These are phyloP conservation scores for Cotesia typhae DNA, from an alignment of 1,140 invertebrate species.

Conservation along the genomic window DNA sequence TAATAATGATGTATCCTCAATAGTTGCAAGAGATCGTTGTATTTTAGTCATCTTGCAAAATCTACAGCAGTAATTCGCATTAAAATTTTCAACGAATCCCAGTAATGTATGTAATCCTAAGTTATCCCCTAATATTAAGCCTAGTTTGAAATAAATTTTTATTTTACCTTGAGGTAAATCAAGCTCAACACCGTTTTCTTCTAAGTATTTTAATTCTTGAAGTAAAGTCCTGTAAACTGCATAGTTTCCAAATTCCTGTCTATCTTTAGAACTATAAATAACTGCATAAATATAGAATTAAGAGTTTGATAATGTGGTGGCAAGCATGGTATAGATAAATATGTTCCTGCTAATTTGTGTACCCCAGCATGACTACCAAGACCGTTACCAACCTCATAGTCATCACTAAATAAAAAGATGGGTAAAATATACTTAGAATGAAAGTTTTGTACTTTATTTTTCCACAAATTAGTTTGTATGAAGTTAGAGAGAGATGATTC, in stretches of 20 bases:
- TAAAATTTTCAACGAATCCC: conserved; percentile 11
- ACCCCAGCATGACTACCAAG: conserved; percentile 42
- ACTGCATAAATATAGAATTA: conserved; percentile 40
- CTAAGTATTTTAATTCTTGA: conserved; percentile 36
- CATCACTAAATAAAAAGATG: conserved; percentile 42
- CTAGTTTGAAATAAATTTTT: conserved; percentile 28
- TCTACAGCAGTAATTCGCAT: not conserved
- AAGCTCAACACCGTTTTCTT: conserved; percentile 30
- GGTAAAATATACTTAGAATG: conserved; percentile 34
- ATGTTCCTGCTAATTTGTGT: conserved; percentile 40
- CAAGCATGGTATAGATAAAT: conserved; percentile 42
- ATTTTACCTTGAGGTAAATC: conserved; percentile 1
- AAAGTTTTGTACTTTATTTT: conserved; percentile 14
- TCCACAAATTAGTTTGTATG: conserved; percentile 36
- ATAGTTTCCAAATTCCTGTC: conserved; percentile 38
- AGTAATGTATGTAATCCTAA: not conserved
- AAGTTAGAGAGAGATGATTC: conserved; percentile 37
- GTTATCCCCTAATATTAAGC: not conserved
- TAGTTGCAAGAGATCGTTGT: conserved; percentile 9
- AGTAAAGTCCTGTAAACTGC: conserved; percentile 37
- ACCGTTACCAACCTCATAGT: conserved; percentile 44
- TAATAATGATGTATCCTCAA: conserved; percentile 5
- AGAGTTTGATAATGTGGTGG: conserved; percentile 34
- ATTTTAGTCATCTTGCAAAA: conserved; percentile 18
- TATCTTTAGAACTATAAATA: conserved; percentile 40